These are phyloP conservation scores for Plotosus lineatus DNA, from an alignment of 2,113 vertebrate species.

Conservation along the genomic window DNA sequence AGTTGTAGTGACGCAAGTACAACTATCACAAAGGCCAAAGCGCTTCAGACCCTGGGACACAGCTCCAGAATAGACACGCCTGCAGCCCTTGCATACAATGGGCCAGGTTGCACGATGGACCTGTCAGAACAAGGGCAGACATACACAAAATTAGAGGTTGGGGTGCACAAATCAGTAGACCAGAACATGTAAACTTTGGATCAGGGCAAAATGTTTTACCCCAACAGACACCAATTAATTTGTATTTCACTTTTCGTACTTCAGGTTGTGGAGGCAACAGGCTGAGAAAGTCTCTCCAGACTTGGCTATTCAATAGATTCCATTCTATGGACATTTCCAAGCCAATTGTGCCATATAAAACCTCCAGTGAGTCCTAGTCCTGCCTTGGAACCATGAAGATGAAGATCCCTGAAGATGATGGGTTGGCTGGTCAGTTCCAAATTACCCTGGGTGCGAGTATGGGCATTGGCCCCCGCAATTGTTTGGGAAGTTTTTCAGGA, in stretches of 20 bases:
- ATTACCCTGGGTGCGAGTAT: too few relatives aligned
- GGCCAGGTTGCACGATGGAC: constrained; percentile 92
- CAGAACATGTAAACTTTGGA: neutral
- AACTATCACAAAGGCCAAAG: constrained; percentile 90
- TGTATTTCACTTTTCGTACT: neutral
- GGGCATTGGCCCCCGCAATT: too few relatives aligned
- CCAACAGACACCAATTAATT: neutral
- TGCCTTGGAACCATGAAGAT: constrained; percentile 23
- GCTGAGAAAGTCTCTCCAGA: neutral
- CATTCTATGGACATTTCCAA: neutral
- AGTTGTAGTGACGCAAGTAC: constrained; percentile 88
- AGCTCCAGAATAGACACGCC: constrained; percentile 84
- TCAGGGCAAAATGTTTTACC: neutral
- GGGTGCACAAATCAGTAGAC: neutral
- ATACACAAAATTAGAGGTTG: neutral
- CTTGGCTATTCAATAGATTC: neutral
- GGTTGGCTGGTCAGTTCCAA: too few relatives aligned
- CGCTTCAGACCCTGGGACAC: constrained; percentile 84
- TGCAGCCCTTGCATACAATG: constrained; percentile 92
- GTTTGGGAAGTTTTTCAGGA: too few relatives aligned
- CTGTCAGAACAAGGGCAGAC: constrained; percentile 63
- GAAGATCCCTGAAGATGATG: constrained; percentile 67
- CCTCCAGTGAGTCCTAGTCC: neutral
- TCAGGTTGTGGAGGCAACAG: neutral
- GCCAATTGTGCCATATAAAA: neutral